Percentiles rank a stretch among this genome's conserved stretches.
These are phyloP conservation scores for Pteronotus mesoamericanus DNA, from an alignment of 2,797 vertebrate species.

Conservation along the genomic window DNA sequence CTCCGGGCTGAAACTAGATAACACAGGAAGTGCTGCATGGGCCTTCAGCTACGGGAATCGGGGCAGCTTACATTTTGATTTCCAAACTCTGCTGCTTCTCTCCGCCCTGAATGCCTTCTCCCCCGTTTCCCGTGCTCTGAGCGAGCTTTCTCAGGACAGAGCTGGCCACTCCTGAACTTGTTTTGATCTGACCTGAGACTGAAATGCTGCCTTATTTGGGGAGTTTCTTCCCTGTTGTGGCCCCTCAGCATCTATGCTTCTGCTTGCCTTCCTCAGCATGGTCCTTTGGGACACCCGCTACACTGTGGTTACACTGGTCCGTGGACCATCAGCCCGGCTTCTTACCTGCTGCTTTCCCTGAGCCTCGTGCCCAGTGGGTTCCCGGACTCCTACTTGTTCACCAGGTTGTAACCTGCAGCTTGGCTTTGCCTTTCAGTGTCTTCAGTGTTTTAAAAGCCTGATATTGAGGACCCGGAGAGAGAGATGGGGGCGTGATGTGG, in stretches of 20 bases:
- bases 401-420: not conserved
- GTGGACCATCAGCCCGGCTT: accelerated
- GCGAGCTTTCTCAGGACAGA: not conserved
- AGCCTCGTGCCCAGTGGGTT: accelerated
- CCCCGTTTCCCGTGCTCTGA: accelerated
- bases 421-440: accelerated
- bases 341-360: not conserved
- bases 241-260: not conserved
- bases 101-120: not conserved
- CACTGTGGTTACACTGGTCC: accelerated
- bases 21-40: not conserved
- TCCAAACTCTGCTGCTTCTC: not conserved
- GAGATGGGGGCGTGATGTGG: accelerated
- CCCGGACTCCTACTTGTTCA: not conserved
- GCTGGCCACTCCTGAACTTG: not conserved
- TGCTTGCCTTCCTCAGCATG: not conserved
- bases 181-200: not conserved
- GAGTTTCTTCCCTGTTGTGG: not conserved
- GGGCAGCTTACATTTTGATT: not conserved
- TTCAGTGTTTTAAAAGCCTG: not conserved
- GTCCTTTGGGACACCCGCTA: not conserved
- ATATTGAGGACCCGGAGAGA: not conserved
- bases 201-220: not conserved
- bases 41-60: not conserved
- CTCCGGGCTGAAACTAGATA: not conserved